Evolutionary conservation across 2,888 invertebrate genomes (phyloP), one percentile per base, ranked within the genome.

Genomic region (Ophonus ardosiacus): DNA sequence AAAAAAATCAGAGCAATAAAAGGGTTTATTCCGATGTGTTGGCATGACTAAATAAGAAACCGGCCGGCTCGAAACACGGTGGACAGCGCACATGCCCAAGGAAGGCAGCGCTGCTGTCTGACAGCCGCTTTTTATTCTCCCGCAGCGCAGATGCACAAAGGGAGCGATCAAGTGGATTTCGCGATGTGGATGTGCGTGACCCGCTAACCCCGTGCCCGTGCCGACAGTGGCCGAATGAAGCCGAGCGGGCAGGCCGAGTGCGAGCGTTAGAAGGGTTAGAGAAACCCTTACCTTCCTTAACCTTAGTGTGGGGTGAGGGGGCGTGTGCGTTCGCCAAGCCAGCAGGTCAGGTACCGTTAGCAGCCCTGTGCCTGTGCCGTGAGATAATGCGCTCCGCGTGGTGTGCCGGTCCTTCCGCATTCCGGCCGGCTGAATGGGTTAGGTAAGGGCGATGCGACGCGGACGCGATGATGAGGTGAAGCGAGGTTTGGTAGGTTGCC

Each of bases 1-100:
- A 88, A 88, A 88, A 71, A 89, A 89, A 89, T 88, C 88, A 89
- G 89, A 89, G 88, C 89, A 90, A 90, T 89, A 90, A 90, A 89
- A 90, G 90, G 89, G 89, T 88, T 88, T 84, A 83, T 87, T 88
- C 88, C 86, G 87, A 87, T 87, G 87, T 84, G 78, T 87, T 87
- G 86, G 87, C 86, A 86, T 87, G 84, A 84, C 88, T 88, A 88
- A 88, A 89, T 88, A 88, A 87, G 88, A 87, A 84, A 84, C 84
- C 61, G 63, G 84, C 84, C 78, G 76, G 51, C 65, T 21, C 24
- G 71, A 82, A 81, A 81, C 68, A 68, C 81, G 63, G 59, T 63
- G 71, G 65, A 43, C 43, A 15, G 51, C 68, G 68, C 56, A 83
- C 83, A 84, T 84, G 84, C 78, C 84, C 84, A 84, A 84, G 78